These are phyloP conservation scores for Hirundichthys speculiger DNA, from an alignment of 2,113 vertebrate species.

Conservation along the genomic window DNA sequence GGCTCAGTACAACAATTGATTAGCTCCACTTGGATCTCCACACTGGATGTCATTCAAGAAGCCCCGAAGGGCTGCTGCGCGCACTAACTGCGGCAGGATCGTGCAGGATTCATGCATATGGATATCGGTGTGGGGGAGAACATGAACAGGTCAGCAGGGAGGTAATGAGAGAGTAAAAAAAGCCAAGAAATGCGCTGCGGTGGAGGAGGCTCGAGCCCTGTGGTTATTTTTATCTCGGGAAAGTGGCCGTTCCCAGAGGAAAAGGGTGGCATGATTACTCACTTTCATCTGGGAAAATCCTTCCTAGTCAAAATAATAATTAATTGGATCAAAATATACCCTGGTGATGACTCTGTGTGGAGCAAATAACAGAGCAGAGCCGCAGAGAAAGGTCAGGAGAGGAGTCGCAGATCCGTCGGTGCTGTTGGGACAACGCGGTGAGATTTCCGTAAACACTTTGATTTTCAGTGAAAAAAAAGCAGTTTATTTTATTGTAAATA, in stretches of 20 bases:
- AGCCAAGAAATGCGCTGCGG: slow-evolving; percentile 75
- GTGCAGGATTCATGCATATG: slow-evolving; percentile 56
- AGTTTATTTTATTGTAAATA: background rate
- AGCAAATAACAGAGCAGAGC: slow-evolving; percentile 71
- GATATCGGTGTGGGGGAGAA: slow-evolving; percentile 70
- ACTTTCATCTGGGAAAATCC: slow-evolving; percentile 84
- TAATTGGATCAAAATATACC: slow-evolving; percentile 84
- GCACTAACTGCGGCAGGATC: slow-evolving; percentile 31
- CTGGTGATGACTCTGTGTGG: slow-evolving; percentile 60
- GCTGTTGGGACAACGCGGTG: slow-evolving; percentile 45
- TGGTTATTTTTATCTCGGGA: slow-evolving; percentile 85
- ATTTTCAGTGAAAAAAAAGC: slow-evolving; percentile 11
- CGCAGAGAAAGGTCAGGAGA: slow-evolving; percentile 49
- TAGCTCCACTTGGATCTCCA: slow-evolving; percentile 14
- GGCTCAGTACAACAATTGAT: slow-evolving; percentile 35
- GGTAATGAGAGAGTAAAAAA: slow-evolving; percentile 81
- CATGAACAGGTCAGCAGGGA: slow-evolving; percentile 77
- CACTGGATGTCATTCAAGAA: slow-evolving; percentile 29
- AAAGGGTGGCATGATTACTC: slow-evolving; percentile 82
- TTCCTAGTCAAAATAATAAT: slow-evolving; percentile 87
- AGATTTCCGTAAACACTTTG: slow-evolving; percentile 43
- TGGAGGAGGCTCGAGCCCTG: slow-evolving; percentile 61
- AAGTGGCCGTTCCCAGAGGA: slow-evolving; percentile 85
- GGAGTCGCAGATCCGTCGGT: slow-evolving; percentile 38
- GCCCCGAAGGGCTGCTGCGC: slow-evolving; percentile 20